Conservation (phyloP, 2,888 invertebrate species). For the Eustalomyia histrio region DNA sequence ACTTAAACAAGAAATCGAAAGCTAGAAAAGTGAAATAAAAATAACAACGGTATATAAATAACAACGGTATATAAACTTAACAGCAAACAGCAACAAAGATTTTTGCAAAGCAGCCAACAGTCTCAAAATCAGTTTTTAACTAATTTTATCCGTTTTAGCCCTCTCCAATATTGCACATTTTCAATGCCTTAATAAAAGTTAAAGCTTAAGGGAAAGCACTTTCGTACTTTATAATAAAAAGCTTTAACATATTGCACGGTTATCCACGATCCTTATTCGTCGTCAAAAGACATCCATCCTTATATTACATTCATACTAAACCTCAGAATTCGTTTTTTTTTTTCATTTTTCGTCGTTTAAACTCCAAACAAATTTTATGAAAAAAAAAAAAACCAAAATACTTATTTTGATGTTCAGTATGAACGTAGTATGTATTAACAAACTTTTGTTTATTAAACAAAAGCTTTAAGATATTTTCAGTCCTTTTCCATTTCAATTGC, state of each 20-base stretch:
- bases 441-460: background rate
- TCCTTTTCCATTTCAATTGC: conserved; percentile 66
- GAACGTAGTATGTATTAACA: no score
- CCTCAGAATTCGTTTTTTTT: no score
- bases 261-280: conserved; percentile 2
- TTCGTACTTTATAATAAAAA: background rate
- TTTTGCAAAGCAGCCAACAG: background rate
- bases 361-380: no score
- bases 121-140: conserved; percentile 10
- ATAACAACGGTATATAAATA: conserved; percentile 4
- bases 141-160: conserved; percentile 20
- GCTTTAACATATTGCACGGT: background rate
- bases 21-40: background rate
- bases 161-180: conserved; percentile 53
- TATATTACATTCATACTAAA: no score
- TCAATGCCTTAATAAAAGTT: background rate
- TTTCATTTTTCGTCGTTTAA: no score
- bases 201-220: conserved; percentile 5
- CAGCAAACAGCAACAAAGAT: conserved; percentile 44
- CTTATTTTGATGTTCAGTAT: no score
- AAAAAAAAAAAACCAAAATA: no score
- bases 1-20: conserved; percentile 17
- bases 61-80: conserved; percentile 8
- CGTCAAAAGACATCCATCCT: background rate
- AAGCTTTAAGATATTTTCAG: background rate